phyloP scores from a whole-genome alignment of 2,797 vertebrate genomes.

The Sebastes kiyomatsui region DNA sequence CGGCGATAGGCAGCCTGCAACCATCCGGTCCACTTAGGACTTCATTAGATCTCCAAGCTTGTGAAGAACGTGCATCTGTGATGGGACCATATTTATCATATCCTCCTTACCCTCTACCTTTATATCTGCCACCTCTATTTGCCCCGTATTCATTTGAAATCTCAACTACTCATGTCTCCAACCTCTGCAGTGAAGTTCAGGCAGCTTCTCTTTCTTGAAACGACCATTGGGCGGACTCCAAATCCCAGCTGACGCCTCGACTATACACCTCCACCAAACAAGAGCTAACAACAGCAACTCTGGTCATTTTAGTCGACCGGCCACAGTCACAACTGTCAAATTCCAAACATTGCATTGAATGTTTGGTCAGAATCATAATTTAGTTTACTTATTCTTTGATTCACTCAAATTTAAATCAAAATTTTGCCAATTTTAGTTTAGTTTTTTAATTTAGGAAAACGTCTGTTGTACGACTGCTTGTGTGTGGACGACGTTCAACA shows the following conservation, averaged over 20 bases:
- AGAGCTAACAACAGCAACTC: background rate
- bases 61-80: slow-evolving; percentile 31
- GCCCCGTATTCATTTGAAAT: background rate
- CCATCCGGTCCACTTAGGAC: slow-evolving; percentile 47
- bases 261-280: background rate
- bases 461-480: too few species aligned
- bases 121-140: slow-evolving; percentile 2
- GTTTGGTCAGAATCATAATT: too few species aligned
- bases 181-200: background rate
- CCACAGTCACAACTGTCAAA: too few species aligned
- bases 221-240: background rate
- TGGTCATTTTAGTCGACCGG: background rate
- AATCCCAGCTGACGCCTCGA: background rate
- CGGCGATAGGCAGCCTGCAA: slow-evolving; percentile 19
- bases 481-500: too few species aligned
- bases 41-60: slow-evolving; percentile 27
- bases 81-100: slow-evolving; percentile 16
- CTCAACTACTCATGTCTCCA: background rate
- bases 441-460: too few species aligned
- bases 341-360: too few species aligned
- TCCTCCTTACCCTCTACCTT: slow-evolving; percentile 1
- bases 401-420: too few species aligned
- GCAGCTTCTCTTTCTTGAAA: background rate
- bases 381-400: too few species aligned
- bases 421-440: too few species aligned